Conservation (phyloP, 2,113 vertebrate genomes). For the Pedionomus torquatus region DNA sequence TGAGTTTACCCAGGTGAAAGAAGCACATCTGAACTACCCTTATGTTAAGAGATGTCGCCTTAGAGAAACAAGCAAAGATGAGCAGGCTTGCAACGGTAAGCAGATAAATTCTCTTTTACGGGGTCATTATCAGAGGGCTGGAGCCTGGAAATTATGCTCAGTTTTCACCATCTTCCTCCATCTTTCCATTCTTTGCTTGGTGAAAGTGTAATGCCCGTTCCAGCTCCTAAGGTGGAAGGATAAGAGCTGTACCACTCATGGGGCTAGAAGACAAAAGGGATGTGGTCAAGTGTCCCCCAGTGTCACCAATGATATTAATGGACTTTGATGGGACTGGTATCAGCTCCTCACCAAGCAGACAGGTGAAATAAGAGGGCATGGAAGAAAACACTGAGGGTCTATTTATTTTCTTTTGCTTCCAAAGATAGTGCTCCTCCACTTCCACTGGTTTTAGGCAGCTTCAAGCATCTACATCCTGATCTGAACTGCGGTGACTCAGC, state of each 20-base stretch:
- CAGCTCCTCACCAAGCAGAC: neutral
- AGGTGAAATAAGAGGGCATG: neutral
- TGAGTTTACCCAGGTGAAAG: neutral
- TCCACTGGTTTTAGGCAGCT: neutral
- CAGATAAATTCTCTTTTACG: neutral
- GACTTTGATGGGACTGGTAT: neutral
- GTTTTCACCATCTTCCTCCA: fast-evolving
- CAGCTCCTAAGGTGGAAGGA: neutral
- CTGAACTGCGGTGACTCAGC: fast-evolving
- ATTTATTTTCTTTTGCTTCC: neutral
- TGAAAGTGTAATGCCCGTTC: neutral
- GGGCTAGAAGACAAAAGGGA: neutral
- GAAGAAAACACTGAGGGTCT: neutral
- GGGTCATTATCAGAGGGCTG: neutral
- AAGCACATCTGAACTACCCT: neutral
- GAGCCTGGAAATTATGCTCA: neutral
- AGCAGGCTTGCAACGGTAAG: fast-evolving
- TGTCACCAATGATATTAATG: fast-evolving
- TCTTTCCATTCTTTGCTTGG: neutral
- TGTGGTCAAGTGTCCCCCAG: fast-evolving
- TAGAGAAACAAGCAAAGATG: neutral
- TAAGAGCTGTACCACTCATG: fast-evolving
- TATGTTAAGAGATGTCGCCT: neutral
- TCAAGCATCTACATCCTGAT: neutral
- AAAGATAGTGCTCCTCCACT: neutral